These are phyloP conservation scores for Platichthys flesus DNA, from an alignment of 2,113 vertebrate species.

Conservation along the genomic window DNA sequence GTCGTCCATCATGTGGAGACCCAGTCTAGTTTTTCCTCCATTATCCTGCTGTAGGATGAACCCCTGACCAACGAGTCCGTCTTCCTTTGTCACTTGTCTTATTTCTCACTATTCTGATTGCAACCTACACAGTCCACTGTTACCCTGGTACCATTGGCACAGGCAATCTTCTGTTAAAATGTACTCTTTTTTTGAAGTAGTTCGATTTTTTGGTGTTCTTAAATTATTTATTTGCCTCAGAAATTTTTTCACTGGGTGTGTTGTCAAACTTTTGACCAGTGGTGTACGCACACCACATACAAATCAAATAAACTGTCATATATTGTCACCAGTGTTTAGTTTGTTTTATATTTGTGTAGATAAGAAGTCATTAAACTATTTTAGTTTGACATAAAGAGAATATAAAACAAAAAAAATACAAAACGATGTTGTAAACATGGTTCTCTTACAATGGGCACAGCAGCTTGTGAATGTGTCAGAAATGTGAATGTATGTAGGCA, in stretches of 20 bases:
- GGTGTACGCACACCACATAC: conserved; percentile 53
- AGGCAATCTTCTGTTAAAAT: no score
- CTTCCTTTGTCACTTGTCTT: background rate
- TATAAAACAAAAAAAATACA: conserved; percentile 66
- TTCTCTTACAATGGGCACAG: conserved; percentile 69
- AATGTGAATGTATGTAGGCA: conserved; percentile 25
- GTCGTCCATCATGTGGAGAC: background rate
- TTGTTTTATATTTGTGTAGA: conserved; percentile 36
- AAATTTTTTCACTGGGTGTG: background rate
- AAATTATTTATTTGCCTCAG: no score
- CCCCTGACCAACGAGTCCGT: background rate
- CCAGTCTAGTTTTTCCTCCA: background rate
- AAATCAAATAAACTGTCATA: conserved; percentile 46
- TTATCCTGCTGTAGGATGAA: background rate
- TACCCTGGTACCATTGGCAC: no score
- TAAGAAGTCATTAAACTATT: conserved; percentile 52
- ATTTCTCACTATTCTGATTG: no score
- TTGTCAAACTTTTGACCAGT: background rate
- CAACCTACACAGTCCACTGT: no score
- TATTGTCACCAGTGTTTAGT: conserved; percentile 44
- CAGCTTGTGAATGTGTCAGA: conserved; percentile 56
- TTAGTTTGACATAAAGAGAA: conserved; percentile 60
- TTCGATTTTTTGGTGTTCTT: background rate
- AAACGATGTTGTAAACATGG: conserved; percentile 78
- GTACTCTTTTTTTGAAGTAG: background rate